A percentile compares a stretch with the other conserved stretches of the same genome.
These are phyloP conservation scores for Tipula lateralis DNA, from an alignment of 2,888 invertebrate species.

Conservation along the genomic window DNA sequence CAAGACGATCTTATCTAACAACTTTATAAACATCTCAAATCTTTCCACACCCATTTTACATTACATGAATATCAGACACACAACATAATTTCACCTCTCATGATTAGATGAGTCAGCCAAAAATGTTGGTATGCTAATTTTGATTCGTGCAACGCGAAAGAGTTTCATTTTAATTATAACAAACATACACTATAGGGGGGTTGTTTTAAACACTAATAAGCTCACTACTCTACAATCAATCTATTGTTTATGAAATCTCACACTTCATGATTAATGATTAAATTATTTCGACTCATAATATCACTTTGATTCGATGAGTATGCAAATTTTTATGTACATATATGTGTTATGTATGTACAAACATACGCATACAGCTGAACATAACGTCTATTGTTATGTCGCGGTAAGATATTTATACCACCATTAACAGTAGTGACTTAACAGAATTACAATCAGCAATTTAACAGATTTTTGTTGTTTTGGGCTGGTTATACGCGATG, in stretches of 20 bases:
- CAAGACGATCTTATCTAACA: not conserved
- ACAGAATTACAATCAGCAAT: not conserved
- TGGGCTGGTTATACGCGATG: not conserved
- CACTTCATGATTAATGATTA: not conserved
- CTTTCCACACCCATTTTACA: not conserved
- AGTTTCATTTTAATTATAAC: not conserved
- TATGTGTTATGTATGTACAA: not conserved
- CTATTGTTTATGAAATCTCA: not conserved
- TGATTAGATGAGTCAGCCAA: not conserved
- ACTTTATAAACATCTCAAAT: not conserved
- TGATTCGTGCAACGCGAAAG: not conserved
- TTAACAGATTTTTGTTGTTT: not conserved
- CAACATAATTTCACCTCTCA: not conserved
- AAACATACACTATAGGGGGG: not conserved
- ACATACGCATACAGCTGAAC: not conserved
- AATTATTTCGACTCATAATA: not conserved
- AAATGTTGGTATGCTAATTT: not conserved
- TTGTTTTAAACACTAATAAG: not conserved
- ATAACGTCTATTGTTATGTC: not conserved
- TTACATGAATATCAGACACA: not conserved
- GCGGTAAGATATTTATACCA: not conserved
- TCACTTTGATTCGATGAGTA: not conserved
- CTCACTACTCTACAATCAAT: not conserved
- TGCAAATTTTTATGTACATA: not conserved
- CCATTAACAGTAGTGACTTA: not conserved